phyloP scores from a whole-genome alignment of 2,797 vertebrate genomes.

The Saxicola maurus region DNA sequence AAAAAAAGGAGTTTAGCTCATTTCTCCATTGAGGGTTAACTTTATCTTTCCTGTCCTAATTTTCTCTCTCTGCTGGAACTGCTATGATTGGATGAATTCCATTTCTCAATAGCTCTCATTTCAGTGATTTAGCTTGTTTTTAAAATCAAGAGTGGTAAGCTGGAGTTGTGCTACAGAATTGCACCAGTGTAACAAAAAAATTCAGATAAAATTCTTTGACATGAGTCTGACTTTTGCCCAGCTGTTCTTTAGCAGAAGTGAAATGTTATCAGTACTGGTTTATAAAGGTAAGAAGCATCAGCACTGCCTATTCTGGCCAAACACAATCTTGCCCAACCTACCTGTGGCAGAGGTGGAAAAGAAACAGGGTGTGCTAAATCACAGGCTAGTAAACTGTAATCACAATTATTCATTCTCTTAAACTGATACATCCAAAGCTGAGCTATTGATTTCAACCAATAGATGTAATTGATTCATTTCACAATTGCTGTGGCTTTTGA shows the following conservation, averaged over 20 bases:
- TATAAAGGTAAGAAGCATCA: neutral
- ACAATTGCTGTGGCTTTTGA: neutral
- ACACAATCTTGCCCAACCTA: neutral
- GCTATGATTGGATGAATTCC: neutral
- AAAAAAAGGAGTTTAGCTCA: neutral
- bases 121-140: neutral
- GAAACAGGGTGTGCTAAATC: neutral
- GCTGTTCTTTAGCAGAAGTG: neutral
- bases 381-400: neutral
- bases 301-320: neutral
- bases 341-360: neutral
- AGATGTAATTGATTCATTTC: neutral
- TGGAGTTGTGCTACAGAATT: neutral
- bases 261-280: neutral
- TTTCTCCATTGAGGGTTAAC: neutral
- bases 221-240: neutral
- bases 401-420: neutral
- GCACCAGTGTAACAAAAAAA: neutral
- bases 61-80: neutral
- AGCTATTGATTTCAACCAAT: neutral
- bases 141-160: neutral
- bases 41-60: neutral
- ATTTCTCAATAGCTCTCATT: neutral
- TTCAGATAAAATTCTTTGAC: neutral
- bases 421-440: neutral